Percentiles rank a stretch among this genome's conserved stretches.
These are phyloP conservation scores for Sebastes cheni DNA, from an alignment of 2,797 vertebrate genomes.

Conservation along the genomic window DNA sequence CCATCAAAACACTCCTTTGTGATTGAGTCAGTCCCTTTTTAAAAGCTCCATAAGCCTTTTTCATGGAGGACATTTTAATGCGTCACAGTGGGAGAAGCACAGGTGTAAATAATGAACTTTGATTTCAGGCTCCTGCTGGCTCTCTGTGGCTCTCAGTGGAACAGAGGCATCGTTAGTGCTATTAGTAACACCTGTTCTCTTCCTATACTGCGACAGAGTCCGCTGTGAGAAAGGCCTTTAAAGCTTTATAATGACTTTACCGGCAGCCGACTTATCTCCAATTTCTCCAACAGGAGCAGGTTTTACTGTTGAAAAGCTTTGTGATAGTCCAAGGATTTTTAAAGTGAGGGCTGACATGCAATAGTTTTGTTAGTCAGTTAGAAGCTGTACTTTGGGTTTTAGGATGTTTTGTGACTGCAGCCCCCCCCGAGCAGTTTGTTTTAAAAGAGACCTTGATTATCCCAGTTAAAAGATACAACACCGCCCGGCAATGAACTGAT, in stretches of 20 bases:
- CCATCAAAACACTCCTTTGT: not conserved
- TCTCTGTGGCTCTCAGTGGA: not conserved
- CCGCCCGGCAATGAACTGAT: slow-evolving; percentile 20
- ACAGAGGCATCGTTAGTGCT: not conserved
- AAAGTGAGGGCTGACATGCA: not conserved
- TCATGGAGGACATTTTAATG: not conserved
- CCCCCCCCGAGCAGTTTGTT: not conserved
- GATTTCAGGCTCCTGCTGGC: not conserved
- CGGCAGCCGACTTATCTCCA: not conserved
- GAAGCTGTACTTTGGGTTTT: not conserved
- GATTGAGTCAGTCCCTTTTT: not conserved
- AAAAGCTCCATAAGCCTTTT: not conserved
- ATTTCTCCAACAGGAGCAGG: not conserved
- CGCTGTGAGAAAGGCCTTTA: not conserved
- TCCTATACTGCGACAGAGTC: not conserved
- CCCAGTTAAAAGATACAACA: slow-evolving; percentile 26
- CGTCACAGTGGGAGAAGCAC: not conserved
- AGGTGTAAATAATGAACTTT: not conserved
- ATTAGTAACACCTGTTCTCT: no score
- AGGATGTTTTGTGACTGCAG: not conserved
- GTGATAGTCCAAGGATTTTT: not conserved
- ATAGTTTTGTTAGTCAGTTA: not conserved
- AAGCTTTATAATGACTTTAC: not conserved
- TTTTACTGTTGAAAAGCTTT: not conserved
- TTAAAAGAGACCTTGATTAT: slow-evolving; percentile 35